These are phyloP conservation scores for rabbit (Oryctolagus cuniculus) DNA, from an alignment of 2,113 vertebrate species.

Conservation along the genomic window DNA sequence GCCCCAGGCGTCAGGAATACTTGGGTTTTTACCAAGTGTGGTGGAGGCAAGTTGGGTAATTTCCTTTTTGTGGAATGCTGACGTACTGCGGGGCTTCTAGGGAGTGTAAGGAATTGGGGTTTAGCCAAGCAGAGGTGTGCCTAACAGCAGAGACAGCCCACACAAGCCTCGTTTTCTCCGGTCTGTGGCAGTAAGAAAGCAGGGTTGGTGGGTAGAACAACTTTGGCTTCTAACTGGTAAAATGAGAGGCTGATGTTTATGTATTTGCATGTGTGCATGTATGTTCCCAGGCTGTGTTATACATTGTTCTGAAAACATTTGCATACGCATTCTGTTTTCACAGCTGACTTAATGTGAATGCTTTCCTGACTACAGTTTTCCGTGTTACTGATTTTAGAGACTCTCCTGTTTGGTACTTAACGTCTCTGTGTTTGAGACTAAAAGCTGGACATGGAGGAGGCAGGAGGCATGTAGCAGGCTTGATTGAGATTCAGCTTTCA, in stretches of 20 bases:
- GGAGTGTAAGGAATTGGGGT: neutral
- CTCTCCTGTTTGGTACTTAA: neutral
- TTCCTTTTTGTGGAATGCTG: neutral
- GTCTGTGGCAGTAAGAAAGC: neutral
- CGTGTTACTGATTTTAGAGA: neutral
- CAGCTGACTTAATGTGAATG: constrained; percentile 5
- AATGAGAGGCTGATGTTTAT: neutral
- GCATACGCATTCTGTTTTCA: neutral
- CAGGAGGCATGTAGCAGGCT: neutral
- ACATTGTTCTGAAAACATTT: neutral
- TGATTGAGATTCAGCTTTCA: constrained; percentile 8
- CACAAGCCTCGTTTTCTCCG: neutral
- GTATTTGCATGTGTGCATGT: neutral
- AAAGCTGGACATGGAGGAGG: neutral
- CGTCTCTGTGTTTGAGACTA: neutral
- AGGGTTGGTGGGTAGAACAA: neutral
- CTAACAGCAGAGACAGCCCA: neutral
- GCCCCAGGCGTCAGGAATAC: neutral
- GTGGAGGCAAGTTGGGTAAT: neutral
- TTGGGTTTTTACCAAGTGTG: neutral
- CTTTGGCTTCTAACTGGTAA: constrained; percentile 16
- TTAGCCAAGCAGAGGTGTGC: neutral
- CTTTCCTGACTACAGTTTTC: neutral
- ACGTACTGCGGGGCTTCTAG: neutral
- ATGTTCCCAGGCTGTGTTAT: neutral